Base-by-base conservation (phyloP, 2,113 vertebrate genomes). In the Amia ocellicauda region DNA sequence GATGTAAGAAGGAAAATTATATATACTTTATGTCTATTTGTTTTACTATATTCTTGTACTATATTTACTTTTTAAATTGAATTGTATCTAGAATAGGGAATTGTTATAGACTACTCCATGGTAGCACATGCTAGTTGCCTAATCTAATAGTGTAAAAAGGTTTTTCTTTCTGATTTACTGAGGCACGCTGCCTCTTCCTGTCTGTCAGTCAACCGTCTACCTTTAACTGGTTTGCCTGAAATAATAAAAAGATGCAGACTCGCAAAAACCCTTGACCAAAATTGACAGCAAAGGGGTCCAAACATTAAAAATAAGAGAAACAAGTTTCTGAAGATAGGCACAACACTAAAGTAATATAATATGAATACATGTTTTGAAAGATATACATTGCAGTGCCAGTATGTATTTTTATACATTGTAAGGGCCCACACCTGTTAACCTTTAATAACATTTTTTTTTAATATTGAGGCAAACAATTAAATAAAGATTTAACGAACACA, bases 81-180 rank as follows among this genome's bases (percentile, higher is more conserved):
- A 47, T 36, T 68, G 60, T 31, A 70, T 62, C 53, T 52, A 7
- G 47, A n/a, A 60, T 45, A 27, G 67, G 7, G 24, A 66, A 65
- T 66, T 29, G 61, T 31, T 73, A 68, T 56, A 60, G 64, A 70
- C 70, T 36, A 36, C 11, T 64, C 27, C 56, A 26, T 59, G 60
- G 69, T 64, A 69, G 22, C 7, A 47, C 45, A 70, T 61, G 62
- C 14, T 72, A 71, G 71, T 60, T 29, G 70, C 74, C n/a, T 61
- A 75, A 80, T 64, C 31, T 71, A 75, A 70, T 62, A 63, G 11
- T n/a, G 16, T 8, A 65, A 77, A 78, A 70, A 69, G 74, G 20
- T 7, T 36, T 11, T 36, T 36, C 31, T 36, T 36, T 7, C 65
- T 45, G 47, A 69, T 55, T 19, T 54, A 50, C 52, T 51, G 0